phyloP scores from a whole-genome alignment of 2,888 invertebrate species.

The Ischnura elegans region DNA sequence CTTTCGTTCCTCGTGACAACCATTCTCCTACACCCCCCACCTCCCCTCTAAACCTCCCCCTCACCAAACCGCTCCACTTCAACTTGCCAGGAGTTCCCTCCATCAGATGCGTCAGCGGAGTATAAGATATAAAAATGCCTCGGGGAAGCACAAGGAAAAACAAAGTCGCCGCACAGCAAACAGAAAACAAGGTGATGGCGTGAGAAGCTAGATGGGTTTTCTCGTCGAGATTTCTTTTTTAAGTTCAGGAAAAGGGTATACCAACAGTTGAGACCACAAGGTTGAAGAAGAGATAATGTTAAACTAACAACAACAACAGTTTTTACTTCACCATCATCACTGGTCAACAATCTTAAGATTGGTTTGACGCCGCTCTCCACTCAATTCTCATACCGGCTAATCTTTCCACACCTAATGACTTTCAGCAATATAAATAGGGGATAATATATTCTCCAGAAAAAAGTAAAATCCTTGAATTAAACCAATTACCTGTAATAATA shows the following conservation, averaged over 20 bases:
- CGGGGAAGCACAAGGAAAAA: not conserved
- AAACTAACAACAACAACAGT: not conserved
- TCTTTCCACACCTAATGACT: not conserved
- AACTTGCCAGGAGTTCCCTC: slow-evolving; percentile 15
- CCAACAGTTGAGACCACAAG: too few relatives aligned
- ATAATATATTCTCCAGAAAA: not conserved
- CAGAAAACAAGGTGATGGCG: not conserved
- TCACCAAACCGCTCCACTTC: not conserved
- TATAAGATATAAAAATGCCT: not conserved
- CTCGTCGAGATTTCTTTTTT: not conserved
- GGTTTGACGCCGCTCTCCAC: too few relatives aligned
- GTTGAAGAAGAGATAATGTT: too few relatives aligned
- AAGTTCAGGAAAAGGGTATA: not conserved
- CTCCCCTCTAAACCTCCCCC: not conserved
- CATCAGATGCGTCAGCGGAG: not conserved
- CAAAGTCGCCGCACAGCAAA: not conserved
- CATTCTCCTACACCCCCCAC: not conserved
- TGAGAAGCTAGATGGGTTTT: not conserved
- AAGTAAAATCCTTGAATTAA: too few relatives aligned
- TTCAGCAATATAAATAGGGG: not conserved
- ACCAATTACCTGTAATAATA: too few relatives aligned
- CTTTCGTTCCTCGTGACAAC: slow-evolving; percentile 23
- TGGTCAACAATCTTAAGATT: too few relatives aligned
- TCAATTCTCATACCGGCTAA: not conserved
- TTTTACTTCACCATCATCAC: too few relatives aligned